Percentiles rank a stretch among this genome's conserved stretches.
phyloP scores from a whole-genome alignment of 2,113 vertebrate species.

The Dasyprocta punctata region DNA sequence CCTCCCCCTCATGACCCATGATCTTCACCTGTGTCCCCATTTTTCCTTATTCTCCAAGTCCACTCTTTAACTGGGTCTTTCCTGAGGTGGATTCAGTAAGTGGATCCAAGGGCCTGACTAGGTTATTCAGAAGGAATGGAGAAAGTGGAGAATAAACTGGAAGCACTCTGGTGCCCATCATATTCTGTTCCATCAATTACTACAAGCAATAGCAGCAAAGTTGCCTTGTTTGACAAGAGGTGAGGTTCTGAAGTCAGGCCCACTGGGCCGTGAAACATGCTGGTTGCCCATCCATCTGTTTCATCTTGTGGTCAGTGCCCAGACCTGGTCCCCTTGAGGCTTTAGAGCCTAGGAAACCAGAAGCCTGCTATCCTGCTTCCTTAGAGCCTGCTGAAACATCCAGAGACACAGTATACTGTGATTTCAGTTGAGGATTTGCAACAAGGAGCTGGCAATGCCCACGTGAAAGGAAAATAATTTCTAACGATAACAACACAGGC shows the following conservation, averaged over 20 bases:
- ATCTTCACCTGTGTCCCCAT: background rate
- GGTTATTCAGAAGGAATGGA: background rate
- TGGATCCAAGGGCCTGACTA: background rate
- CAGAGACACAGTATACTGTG: background rate
- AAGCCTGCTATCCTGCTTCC: background rate
- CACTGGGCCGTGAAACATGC: rapidly evolving
- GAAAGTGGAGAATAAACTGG: background rate
- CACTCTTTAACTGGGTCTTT: background rate
- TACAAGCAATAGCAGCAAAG: background rate
- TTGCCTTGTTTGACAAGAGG: background rate
- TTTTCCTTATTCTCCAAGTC: background rate
- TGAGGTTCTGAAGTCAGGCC: background rate
- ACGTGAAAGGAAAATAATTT: background rate
- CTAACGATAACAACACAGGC: too few relatives aligned
- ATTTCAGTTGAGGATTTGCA: background rate
- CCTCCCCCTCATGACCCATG: rapidly evolving
- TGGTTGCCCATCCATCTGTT: rapidly evolving
- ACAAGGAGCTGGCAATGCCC: background rate
- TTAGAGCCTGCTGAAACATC: background rate
- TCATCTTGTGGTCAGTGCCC: background rate
- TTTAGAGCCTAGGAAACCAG: background rate
- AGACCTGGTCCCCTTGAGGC: rapidly evolving
- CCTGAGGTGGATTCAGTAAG: background rate
- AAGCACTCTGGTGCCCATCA: background rate
- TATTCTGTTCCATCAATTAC: background rate